Evolutionary conservation across 2,113 vertebrate genomes (phyloP).

Genomic region (Solea solea): DNA sequence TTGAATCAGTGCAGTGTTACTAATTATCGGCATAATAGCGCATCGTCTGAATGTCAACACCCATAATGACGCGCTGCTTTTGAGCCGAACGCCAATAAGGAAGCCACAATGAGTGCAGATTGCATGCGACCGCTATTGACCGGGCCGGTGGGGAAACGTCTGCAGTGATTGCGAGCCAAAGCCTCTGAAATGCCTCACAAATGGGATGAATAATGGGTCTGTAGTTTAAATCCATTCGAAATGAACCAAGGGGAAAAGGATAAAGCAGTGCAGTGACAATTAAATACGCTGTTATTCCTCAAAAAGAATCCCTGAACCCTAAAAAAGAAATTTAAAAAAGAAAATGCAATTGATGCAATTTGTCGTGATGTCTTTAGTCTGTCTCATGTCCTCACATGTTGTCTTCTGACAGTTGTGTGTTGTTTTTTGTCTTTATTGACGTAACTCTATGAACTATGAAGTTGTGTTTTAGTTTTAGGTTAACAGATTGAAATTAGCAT

Average conservation of each 20-base stretch:
- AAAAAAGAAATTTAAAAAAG: too few relatives aligned
- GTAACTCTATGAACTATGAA: too few relatives aligned
- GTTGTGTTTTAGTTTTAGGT: too few relatives aligned
- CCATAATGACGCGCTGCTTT: slow-evolving; percentile 63
- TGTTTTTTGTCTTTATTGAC: too few relatives aligned
- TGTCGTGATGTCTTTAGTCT: too few relatives aligned
- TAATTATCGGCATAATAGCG: slow-evolving; percentile 65
- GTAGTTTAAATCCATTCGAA: slow-evolving; percentile 32
- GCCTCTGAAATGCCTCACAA: slow-evolving; percentile 32
- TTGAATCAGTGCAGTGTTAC: slow-evolving; percentile 57
- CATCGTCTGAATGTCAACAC: slow-evolving; percentile 62
- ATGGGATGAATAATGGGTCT: slow-evolving; percentile 58
- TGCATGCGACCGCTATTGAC: slow-evolving; percentile 76
- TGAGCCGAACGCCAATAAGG: slow-evolving; percentile 75
- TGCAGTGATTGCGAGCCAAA: slow-evolving; percentile 53
- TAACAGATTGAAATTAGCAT: too few relatives aligned
- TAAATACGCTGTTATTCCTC: background rate
- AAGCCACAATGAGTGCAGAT: slow-evolving; percentile 55
- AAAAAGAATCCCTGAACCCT: too few relatives aligned
- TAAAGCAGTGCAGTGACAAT: slow-evolving; percentile 5
- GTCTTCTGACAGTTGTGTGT: too few relatives aligned
- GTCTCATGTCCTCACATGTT: too few relatives aligned
- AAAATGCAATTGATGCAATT: too few relatives aligned
- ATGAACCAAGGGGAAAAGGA: background rate
- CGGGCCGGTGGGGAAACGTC: slow-evolving; percentile 54